Conservation (phyloP, 2,797 vertebrate genomes). For the Peromyscus melanophrys region DNA sequence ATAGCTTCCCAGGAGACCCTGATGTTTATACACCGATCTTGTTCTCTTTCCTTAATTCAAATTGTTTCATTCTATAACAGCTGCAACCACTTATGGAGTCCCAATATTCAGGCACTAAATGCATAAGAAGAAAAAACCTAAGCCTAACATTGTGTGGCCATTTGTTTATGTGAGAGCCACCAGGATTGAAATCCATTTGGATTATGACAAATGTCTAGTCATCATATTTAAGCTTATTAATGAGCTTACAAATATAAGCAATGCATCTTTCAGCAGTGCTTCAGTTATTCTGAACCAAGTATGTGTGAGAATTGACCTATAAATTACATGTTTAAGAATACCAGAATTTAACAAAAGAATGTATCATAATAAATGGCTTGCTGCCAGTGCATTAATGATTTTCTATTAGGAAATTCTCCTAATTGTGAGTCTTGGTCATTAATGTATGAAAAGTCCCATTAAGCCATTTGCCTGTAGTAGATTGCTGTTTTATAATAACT, state of each 20-base stretch:
- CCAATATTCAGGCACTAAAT: neutral
- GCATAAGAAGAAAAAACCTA: neutral
- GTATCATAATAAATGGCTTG: slow-evolving; percentile 76
- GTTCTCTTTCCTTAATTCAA: neutral
- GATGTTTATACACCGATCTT: neutral
- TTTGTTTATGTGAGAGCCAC: neutral
- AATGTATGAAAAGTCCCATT: slow-evolving; percentile 56
- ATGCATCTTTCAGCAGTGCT: slow-evolving; percentile 55
- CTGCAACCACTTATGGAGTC: neutral
- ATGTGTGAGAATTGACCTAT: slow-evolving; percentile 72
- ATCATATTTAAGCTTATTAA: slow-evolving; percentile 69
- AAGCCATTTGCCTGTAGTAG: slow-evolving; percentile 59
- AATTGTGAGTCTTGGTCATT: slow-evolving; percentile 59
- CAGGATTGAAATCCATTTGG: slow-evolving; percentile 1
- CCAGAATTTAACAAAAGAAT: slow-evolving; percentile 72
- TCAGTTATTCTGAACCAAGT: slow-evolving; percentile 70
- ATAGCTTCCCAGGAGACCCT: neutral
- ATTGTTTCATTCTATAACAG: neutral
- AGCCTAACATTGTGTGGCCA: neutral
- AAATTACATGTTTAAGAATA: slow-evolving; percentile 55
- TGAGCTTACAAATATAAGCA: slow-evolving; percentile 34
- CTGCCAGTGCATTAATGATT: slow-evolving; percentile 73
- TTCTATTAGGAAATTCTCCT: slow-evolving; percentile 73
- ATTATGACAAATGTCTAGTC: slow-evolving; percentile 53
- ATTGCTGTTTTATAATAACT: slow-evolving; percentile 55